Evolutionary conservation across 2,888 invertebrate genomes (phyloP).

Genomic region (Pristionchus arcanus): DNA sequence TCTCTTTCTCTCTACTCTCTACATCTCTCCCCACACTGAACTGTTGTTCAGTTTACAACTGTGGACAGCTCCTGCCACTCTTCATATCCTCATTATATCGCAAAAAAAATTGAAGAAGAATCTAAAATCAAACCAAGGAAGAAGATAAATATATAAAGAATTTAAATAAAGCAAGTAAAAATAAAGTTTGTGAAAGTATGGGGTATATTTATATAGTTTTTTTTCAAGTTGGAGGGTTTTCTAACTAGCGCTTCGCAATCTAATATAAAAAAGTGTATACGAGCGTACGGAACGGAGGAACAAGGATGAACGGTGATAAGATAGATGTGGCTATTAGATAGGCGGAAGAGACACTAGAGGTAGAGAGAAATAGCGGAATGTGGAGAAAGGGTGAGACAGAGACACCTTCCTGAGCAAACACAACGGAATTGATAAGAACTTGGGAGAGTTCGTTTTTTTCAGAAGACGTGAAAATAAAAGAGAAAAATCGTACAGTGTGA

Average conservation of each 20-base stretch:
- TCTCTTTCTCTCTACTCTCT: not conserved
- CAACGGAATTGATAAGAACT: not conserved
- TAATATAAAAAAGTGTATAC: too few relatives aligned
- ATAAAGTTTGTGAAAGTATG: too few relatives aligned
- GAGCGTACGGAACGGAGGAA: too few relatives aligned
- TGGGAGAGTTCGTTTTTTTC: not conserved
- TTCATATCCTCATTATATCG: not conserved
- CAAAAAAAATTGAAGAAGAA: not conserved
- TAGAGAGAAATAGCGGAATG: not conserved
- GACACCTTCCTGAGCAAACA: slow-evolving; percentile 13
- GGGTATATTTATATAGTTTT: too few relatives aligned
- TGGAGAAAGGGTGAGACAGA: not conserved
- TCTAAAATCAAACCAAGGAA: not conserved
- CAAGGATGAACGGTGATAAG: too few relatives aligned
- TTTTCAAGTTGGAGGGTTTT: too few relatives aligned
- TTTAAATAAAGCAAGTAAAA: too few relatives aligned
- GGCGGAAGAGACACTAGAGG: not conserved
- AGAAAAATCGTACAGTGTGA: not conserved
- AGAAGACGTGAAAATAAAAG: not conserved
- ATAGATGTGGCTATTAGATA: not conserved
- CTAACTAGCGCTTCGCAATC: too few relatives aligned
- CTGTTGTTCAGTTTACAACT: slow-evolving; percentile 27
- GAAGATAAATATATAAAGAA: too few relatives aligned
- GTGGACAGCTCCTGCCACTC: not conserved
- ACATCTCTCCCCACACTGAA: not conserved